These are phyloP conservation scores for Amazona vittata DNA, from an alignment of 2,113 vertebrate genomes.

Conservation along the genomic window DNA sequence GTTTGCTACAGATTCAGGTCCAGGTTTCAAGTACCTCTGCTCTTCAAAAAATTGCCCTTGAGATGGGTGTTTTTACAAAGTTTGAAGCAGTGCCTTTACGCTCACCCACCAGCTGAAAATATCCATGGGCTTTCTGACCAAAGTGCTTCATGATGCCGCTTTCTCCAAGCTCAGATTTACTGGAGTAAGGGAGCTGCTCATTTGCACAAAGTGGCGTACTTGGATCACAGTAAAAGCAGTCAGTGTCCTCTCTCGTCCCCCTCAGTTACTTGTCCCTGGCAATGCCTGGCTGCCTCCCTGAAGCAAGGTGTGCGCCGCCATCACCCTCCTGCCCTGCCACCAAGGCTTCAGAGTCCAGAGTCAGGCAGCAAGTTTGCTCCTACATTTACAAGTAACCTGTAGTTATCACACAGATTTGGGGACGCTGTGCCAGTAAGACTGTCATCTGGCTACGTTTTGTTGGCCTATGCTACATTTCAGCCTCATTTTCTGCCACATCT, in stretches of 20 bases:
- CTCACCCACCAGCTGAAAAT: not conserved
- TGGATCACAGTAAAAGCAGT: not conserved
- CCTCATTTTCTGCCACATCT: not conserved
- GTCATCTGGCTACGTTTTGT: not conserved
- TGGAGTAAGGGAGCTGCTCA: rapidly evolving
- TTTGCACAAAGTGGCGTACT: not conserved
- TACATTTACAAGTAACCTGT: not conserved
- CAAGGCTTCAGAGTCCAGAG: not conserved
- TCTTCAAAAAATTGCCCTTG: not conserved
- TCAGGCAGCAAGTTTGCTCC: rapidly evolving
- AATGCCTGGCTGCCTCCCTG: not conserved
- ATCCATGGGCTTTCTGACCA: not conserved
- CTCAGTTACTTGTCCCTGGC: not conserved
- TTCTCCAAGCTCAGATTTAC: not conserved
- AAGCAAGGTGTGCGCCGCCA: not conserved
- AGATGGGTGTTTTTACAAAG: not conserved
- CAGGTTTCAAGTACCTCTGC: not conserved
- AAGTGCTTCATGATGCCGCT: not conserved
- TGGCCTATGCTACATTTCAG: not conserved
- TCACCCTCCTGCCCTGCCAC: not conserved
- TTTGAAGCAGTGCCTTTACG: not conserved
- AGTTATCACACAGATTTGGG: not conserved
- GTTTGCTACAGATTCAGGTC: not conserved
- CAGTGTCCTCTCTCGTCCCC: not conserved
- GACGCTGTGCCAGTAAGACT: not conserved